Percentiles rank a stretch among this genome's conserved stretches.
phyloP scores from a whole-genome alignment of 2,797 vertebrate genomes.

The Limosa lapponica region DNA sequence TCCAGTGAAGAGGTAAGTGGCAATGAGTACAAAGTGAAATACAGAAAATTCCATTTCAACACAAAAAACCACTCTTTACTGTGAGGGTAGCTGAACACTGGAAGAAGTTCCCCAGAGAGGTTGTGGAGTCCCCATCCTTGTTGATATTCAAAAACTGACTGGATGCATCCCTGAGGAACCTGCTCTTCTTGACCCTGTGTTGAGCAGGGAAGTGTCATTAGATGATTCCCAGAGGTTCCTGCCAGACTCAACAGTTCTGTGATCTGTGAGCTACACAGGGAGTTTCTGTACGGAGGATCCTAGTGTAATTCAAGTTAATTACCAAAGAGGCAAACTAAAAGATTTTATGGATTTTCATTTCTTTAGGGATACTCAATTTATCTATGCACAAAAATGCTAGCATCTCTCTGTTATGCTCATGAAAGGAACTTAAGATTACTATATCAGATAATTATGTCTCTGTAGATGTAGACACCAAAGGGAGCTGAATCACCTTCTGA shows the following conservation, averaged over 20 bases:
- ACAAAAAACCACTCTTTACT: not conserved
- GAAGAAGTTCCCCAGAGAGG: not conserved
- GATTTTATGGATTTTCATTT: not conserved
- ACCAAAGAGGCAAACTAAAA: not conserved
- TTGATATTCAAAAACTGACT: not conserved
- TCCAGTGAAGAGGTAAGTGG: not conserved
- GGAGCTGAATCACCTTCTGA: not conserved
- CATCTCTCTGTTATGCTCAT: not conserved
- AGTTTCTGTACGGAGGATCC: not conserved
- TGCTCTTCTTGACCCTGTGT: not conserved
- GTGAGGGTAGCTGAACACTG: too few species aligned
- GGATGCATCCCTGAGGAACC: not conserved
- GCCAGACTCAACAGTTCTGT: too few species aligned
- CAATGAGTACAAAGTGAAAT: not conserved
- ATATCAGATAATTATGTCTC: not conserved
- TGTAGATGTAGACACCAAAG: not conserved
- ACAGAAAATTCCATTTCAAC: not conserved
- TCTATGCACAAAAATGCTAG: not conserved
- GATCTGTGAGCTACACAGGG: not conserved
- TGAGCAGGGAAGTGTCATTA: not conserved
- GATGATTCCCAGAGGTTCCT: not conserved
- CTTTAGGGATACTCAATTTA: not conserved
- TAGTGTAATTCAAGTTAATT: not conserved
- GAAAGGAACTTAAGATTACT: not conserved
- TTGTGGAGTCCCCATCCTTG: not conserved